These are phyloP conservation scores for Pelochelys cantorii DNA, from an alignment of 2,797 vertebrate genomes.

Conservation along the genomic window DNA sequence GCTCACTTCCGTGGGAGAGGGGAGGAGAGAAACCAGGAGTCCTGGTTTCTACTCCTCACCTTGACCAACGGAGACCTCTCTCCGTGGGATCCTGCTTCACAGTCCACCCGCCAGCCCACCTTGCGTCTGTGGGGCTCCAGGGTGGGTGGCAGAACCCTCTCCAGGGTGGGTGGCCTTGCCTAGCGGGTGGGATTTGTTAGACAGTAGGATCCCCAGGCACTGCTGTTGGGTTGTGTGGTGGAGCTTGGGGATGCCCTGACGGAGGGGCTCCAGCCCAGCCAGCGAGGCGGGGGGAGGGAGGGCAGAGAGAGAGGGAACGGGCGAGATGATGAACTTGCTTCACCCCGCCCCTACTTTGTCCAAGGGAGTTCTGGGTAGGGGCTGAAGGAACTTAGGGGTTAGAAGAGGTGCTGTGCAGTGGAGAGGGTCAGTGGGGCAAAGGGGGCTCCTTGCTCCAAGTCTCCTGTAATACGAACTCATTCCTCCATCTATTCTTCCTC, in stretches of 20 bases:
- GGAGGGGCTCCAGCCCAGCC: too few relatives aligned
- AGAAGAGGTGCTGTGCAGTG: neutral
- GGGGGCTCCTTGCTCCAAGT: neutral
- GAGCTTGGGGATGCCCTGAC: too few relatives aligned
- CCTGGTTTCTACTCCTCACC: neutral
- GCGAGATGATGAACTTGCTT: too few relatives aligned
- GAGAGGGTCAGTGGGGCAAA: neutral
- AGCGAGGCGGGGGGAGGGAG: too few relatives aligned
- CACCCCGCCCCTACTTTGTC: neutral
- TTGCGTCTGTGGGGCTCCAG: neutral
- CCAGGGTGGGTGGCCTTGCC: accelerated
- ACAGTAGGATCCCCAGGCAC: neutral
- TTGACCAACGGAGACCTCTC: neutral
- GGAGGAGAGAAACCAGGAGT: neutral
- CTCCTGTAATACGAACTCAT: neutral
- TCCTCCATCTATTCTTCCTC: neutral
- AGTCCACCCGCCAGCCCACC: accelerated
- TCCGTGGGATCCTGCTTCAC: neutral
- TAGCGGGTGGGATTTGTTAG: neutral
- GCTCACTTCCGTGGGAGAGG: neutral
- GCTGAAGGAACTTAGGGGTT: neutral
- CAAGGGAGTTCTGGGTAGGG: neutral
- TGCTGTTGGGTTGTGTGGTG: neutral
- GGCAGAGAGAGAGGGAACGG: too few relatives aligned
- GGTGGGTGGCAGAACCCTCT: neutral